These are phyloP conservation scores for Caprella mutica DNA, from an alignment of 2,888 invertebrate species.

Conservation along the genomic window DNA sequence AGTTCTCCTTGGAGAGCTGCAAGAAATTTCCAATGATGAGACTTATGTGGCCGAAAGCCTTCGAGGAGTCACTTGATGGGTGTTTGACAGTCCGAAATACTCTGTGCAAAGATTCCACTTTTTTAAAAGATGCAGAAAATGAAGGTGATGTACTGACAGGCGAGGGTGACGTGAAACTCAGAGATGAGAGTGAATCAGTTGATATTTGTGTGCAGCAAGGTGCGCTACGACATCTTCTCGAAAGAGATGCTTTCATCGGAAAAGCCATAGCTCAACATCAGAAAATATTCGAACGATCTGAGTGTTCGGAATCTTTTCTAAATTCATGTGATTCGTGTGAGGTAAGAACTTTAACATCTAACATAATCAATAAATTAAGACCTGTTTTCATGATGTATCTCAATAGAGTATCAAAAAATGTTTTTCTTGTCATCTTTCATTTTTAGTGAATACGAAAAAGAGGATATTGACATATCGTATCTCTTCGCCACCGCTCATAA, in stretches of 20 bases:
- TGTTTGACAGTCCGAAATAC: background rate
- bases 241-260: background rate
- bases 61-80: background rate
- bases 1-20: background rate
- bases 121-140: background rate
- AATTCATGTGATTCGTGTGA: too few species aligned
- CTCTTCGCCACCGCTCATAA: too few species aligned
- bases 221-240: background rate
- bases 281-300: too few species aligned
- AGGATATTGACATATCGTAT: too few species aligned
- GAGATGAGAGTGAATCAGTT: background rate
- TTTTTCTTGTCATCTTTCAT: too few species aligned
- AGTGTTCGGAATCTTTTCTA: too few species aligned
- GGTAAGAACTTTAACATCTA: too few species aligned
- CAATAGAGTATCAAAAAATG: too few species aligned
- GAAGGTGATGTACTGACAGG: background rate
- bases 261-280: background rate
- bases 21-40: conserved; percentile 3
- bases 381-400: too few species aligned
- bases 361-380: too few species aligned
- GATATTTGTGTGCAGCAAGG: background rate
- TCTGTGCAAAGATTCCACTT: background rate
- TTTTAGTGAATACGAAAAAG: too few species aligned
- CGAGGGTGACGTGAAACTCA: background rate
- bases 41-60: background rate